These are phyloP conservation scores for Automeris io DNA, from an alignment of 2,888 invertebrate genomes.

Conservation along the genomic window DNA sequence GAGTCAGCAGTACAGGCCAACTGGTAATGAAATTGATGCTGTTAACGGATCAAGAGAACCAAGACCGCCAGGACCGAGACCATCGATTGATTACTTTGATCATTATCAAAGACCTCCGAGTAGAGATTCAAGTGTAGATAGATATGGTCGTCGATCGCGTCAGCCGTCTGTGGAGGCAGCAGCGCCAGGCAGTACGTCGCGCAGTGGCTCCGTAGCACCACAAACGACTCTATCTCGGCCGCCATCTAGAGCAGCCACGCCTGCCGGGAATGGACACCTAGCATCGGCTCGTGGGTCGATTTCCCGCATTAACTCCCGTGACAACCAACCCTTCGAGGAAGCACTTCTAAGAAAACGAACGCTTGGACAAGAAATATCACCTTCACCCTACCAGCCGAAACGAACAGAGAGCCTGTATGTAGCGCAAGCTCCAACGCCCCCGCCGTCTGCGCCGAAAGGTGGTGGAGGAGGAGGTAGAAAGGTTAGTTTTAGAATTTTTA, in stretches of 20 bases:
- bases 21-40: constrained; percentile 58
- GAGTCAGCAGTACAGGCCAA: constrained; percentile 28
- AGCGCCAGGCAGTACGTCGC: constrained; percentile 69
- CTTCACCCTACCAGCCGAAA: constrained; percentile 91
- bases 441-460: constrained; percentile 54
- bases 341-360: constrained; percentile 87
- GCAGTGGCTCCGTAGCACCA: constrained; percentile 87
- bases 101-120: constrained; percentile 95
- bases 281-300: constrained; percentile 79
- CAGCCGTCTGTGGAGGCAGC: constrained; percentile 87
- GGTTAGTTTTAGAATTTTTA: constrained; percentile 38
- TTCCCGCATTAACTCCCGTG: constrained; percentile 63
- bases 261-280: constrained; percentile 81
- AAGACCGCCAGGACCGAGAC: constrained; percentile 45
- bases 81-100: constrained; percentile 93
- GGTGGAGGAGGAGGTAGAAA: constrained; percentile 62
- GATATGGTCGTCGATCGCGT: constrained; percentile 86
- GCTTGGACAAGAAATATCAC: constrained; percentile 92
- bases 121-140: constrained; percentile 90
- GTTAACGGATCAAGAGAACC: constrained; percentile 60
- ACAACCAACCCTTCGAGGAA: constrained; percentile 86
- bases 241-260: constrained; percentile 69
- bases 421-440: constrained; percentile 61
- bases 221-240: constrained; percentile 81
- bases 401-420: constrained; percentile 93